Conservation (phyloP, 1,140 invertebrate genomes). For the Babylonia areolata region DNA sequence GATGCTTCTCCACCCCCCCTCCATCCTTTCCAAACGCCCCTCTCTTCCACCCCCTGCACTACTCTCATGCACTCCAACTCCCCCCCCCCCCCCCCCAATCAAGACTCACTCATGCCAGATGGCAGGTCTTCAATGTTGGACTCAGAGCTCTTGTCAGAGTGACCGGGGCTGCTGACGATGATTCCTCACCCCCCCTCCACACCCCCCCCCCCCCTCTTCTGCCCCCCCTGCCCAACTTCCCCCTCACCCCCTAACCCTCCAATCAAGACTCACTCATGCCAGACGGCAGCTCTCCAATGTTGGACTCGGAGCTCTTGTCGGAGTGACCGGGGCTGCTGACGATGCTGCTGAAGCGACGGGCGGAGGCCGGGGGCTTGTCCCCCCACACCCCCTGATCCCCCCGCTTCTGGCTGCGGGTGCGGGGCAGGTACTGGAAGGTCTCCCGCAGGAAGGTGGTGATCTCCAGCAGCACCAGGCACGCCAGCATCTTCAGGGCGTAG, state of each 20-base stretch:
- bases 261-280: conserved; percentile 53
- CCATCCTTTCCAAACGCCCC: too few species aligned
- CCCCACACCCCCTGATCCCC: conserved; percentile 61
- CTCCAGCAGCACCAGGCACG: conserved; percentile 94
- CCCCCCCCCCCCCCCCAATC: too few species aligned
- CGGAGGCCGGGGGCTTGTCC: conserved; percentile 71
- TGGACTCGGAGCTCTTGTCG: conserved; percentile 72
- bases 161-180: too few species aligned
- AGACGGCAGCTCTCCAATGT: conserved; percentile 67
- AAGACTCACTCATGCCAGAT: too few species aligned
- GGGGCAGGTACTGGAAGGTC: conserved; percentile 86
- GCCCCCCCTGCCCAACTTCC: not conserved
- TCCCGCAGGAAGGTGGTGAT: conserved; percentile 98
- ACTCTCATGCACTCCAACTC: too few species aligned
- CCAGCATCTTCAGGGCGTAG: conserved; percentile 91
- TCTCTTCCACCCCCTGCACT: too few species aligned
- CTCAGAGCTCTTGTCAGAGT: too few species aligned
- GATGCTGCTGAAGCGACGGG: conserved; percentile 75
- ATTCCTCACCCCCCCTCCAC: not conserved
- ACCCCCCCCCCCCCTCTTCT: not conserved
- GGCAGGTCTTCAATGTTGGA: too few species aligned
- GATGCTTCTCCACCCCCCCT: too few species aligned
- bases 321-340: conserved; percentile 74
- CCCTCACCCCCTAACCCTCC: not conserved
- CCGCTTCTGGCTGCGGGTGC: conserved; percentile 62